Base-by-base conservation (phyloP, 2,888 invertebrate genomes). In the Villa cingulata region DNA sequence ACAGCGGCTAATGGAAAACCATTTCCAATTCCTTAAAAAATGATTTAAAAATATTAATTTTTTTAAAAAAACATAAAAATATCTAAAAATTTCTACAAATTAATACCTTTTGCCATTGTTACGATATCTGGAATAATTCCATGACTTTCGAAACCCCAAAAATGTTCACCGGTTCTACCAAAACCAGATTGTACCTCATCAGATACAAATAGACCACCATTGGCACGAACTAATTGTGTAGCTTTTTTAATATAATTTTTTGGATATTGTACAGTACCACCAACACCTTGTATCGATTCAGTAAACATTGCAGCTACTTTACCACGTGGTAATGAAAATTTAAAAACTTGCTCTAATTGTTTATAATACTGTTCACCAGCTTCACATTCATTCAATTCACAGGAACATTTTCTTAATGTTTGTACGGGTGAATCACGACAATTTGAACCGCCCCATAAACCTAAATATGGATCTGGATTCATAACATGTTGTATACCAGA, bases 161-260 rank as follows among this genome's bases (percentile, higher is more conserved):
- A 97, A 59, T 87, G 77, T 43, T 88, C 86, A 0, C 97, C 97
- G 1, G 91, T 88, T 50, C 97, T 75, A 0, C 92, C 97, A 62
- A 98, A 95, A 3, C 97, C 97, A 1, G 94, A 90, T 73, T 97
- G 97, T 1, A 96, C 88, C 75, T 98, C 97, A 70, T 97, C 97
- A 5, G 90, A 77, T 48, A 98, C 81, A 59, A 83, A 89, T 2
- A 97, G 56, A 5, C 96, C 97, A 2, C 94, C 95, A 58, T 83
- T 77, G 41, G 79, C 73, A 54, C 82, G 80, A 1, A 96, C 78
- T 40, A 85, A 64, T 20, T 86, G 80, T 53, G 82, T 83, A 0
- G 89, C 90, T 58, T 79, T 80, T 61, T 81, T 84, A 15, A 97
- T 63, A 64, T 86, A 97, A 4, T 83, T 82, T 62, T 82, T 87